Evolutionary conservation across 1,140 invertebrate species (phyloP).

Genomic region (Aleiodes sp.): DNA sequence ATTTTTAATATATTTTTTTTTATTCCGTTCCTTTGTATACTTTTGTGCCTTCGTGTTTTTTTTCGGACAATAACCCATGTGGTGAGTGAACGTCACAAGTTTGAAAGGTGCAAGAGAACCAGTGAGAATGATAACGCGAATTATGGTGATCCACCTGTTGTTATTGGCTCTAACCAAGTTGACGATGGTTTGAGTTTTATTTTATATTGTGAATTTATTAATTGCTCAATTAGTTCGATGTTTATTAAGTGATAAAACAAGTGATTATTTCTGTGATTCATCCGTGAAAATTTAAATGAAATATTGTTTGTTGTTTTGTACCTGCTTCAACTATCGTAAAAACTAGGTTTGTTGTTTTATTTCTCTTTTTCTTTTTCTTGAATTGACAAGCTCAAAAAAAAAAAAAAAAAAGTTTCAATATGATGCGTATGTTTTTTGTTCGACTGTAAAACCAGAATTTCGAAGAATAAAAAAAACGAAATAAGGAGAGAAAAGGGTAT

Average conservation of each 20-base stretch:
- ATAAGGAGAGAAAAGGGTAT: no score
- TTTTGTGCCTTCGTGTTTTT: not conserved
- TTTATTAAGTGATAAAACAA: not conserved
- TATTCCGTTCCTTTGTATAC: no score
- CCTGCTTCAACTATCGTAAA: no score
- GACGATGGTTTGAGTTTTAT: not conserved
- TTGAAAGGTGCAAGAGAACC: not conserved
- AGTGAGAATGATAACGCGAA: not conserved
- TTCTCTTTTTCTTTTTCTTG: not conserved
- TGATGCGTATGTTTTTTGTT: not conserved
- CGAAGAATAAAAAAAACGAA: not conserved
- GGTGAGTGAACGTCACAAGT: not conserved
- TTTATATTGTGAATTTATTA: not conserved
- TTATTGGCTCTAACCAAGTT: not conserved
- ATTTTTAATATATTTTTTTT: no score
- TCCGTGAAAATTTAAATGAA: not conserved
- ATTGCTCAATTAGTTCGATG: not conserved
- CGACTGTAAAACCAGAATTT: not conserved
- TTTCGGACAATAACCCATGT: not conserved
- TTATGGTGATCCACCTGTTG: slow-evolving; percentile 9
- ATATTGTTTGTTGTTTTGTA: not conserved
- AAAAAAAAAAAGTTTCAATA: not conserved
- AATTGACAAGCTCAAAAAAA: not conserved
- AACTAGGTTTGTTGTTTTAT: no score
- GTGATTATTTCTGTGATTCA: not conserved